Base-by-base conservation (phyloP, 2,797 vertebrate genomes). In the Tenualosa ilisha region DNA sequence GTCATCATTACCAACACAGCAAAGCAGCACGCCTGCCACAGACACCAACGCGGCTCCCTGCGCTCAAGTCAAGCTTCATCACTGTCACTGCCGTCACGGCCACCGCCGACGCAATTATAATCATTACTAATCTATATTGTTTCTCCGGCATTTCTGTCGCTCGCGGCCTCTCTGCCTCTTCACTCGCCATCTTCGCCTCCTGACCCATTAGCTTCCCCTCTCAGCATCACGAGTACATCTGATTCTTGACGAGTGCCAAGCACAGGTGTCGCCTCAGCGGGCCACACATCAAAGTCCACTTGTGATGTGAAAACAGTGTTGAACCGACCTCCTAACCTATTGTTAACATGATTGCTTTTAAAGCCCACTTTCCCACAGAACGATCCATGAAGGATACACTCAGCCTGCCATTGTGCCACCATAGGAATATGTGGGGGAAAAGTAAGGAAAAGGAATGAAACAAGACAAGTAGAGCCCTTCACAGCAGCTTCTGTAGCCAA, bases 281-380 rank as follows among this genome's bases (percentile, higher is more conserved):
- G 84, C 65, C n/a, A 50, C 56, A 83, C 63, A 84, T 88, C 86
- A 89, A 91, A 89, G 90, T 59, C 17, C 82, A 83, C 85, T 83
- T 89, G 84, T 88, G 88, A 86, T 86, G 85, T 89, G 86, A 85
- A 89, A 89, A 88, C 89, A 85, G 81, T 12, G 68, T 63, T 84
- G 59, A 85, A 88, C 61, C 37, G 12, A 86, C 84, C 26, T 31
- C 63, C 22, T 54, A 65, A 88, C 84, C 81, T 59, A 85, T 84
- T 87, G 88, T 88, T 87, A 75, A 87, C 89, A 86, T 40, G 85
- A 51, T 7, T 86, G 84, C 84, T 83, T 89, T 86, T 79, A 43
- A 79, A 88, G 86, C 72, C 68, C 81, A 82, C 51, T 51, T 83
- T 53, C 88, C 81, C 86, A 87, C 72, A 86, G 86, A 88, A 82